Evolutionary conservation across 2,113 vertebrate genomes (phyloP), one percentile per base, ranked within the genome.

Genomic region (Clinocottus analis): DNA sequence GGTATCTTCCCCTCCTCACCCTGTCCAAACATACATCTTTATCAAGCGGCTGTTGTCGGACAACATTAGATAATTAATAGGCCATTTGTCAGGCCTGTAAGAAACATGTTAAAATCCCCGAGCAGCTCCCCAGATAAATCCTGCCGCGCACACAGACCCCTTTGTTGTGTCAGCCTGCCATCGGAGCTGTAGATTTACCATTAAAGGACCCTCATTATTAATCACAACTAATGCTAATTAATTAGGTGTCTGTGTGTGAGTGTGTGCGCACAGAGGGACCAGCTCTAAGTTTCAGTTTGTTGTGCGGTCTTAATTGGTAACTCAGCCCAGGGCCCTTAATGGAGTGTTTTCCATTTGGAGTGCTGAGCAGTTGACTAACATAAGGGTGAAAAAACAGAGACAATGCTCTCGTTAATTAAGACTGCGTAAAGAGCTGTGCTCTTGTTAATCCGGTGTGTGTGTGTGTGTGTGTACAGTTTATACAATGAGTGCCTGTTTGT

Each of bases 51-150:
- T 98, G 96, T 98, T 99, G 97, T 99, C 98, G 98, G 97, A 98
- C 97, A 98, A 97, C 97, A 99, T 98, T 98, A 99, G 98, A 99
- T 99, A 99, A 99, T 99, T 99, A 99, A 99, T 99, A 99, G 97
- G 97, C 96, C 97, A 98, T 99, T 99, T 99, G 98, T 99, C 97
- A 99, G 93, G 96, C 96, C 95, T 95, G 95, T 95, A 96, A 96
- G 96, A 95, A 98, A 97, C 96, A 96, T 96, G 97, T 96, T 98
- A 96, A 97, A 98, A 96, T 97, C 96, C 96, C 96, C 90, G 93
- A 95, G 96, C 93, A 87, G 95, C 96, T 96, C 96, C 96, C 96
- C 95, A 95, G 96, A 96, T 97, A 96, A 96, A 97, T 96, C 96
- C 96, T 96, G 95, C 95, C 93, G 94, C 93, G 89, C 77, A 87